These are phyloP conservation scores for Oreotragus oreotragus DNA, from an alignment of 2,113 vertebrate genomes.

Conservation along the genomic window DNA sequence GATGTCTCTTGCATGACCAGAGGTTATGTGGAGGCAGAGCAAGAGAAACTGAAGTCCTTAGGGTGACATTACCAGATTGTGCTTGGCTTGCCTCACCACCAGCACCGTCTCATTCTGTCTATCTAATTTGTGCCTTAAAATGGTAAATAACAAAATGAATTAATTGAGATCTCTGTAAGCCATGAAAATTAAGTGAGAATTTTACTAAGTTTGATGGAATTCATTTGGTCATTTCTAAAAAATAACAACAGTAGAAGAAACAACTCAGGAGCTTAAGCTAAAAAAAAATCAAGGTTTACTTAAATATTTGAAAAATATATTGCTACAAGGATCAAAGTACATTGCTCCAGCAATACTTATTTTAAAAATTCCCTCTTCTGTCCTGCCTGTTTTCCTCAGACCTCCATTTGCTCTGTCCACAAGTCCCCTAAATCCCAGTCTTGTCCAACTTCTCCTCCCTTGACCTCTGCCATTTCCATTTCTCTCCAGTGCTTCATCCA, in stretches of 20 bases:
- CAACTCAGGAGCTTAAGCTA: not conserved
- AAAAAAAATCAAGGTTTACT: not conserved
- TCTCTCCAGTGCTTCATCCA: not conserved
- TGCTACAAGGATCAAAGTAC: not conserved
- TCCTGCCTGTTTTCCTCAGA: not conserved
- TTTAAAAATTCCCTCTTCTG: not conserved
- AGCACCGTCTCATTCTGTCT: not conserved
- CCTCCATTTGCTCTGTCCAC: not conserved
- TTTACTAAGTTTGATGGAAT: not conserved
- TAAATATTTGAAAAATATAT: not conserved
- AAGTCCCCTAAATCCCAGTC: not conserved
- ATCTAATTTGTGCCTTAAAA: not conserved
- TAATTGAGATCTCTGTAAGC: not conserved
- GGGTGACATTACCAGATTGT: not conserved
- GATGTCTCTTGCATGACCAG: not conserved
- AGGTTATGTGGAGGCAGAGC: not conserved
- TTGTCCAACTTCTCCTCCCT: not conserved
- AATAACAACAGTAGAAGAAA: not conserved
- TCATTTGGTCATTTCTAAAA: not conserved
- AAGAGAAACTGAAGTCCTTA: not conserved
- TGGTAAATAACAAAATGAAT: not conserved
- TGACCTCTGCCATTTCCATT: not conserved
- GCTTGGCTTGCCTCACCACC: not conserved
- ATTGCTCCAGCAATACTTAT: not conserved
- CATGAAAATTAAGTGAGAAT: not conserved